Base-by-base conservation (phyloP, 2,888 invertebrate genomes). In the Chaetogeoica ovagalla region DNA sequence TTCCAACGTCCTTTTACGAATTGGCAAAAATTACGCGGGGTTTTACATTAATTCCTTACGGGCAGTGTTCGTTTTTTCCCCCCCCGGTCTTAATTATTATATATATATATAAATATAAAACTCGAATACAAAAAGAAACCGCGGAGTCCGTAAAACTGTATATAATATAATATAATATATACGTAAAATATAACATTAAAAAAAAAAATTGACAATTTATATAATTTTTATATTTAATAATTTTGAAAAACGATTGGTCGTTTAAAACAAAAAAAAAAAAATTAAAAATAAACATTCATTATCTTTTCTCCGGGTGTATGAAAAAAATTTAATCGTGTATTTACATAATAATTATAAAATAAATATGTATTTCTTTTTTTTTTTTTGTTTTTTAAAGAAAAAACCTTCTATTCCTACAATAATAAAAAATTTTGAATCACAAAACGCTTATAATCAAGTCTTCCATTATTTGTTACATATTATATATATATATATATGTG, bases 381-480 rank as follows among this genome's bases (percentile, higher is more conserved):
- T 9, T 17, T 55, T 55, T 15, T 55, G n/a, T n/a, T n/a, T n/a
- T n/a, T n/a, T n/a, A n/a, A 55, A 55, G 4, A 19, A 55, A 52
- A 52, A 30, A 30, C 1, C 52, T 15, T 43, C 77, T 79, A 79
- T 79, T 37, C 9, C 71, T 71, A 70, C 63, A 71, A 43, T 79
- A 77, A 77, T 52, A 52, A 77, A 77, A 76, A 72, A 71, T 48
- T 70, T 79, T 43, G 17, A 1, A 79, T 71, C 71, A 71, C 70
- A 71, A 79, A 77, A 71, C 70, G 79, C 79, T 79, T 79, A 71
- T 79, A 57, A 43, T 70, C 21, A 63, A 79, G 79, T 79, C 79
- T 79, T 79, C 52, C 55, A 19, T 52, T 62, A 79, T 23, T 77
- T 57, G 68, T 68, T 48, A 23, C 13, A 21, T 17, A 68, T 57